A percentile compares a stretch with the other conserved stretches of the same genome.
Evolutionary conservation across 2,888 invertebrate genomes (phyloP).

Genomic region (Alcis repandata): DNA sequence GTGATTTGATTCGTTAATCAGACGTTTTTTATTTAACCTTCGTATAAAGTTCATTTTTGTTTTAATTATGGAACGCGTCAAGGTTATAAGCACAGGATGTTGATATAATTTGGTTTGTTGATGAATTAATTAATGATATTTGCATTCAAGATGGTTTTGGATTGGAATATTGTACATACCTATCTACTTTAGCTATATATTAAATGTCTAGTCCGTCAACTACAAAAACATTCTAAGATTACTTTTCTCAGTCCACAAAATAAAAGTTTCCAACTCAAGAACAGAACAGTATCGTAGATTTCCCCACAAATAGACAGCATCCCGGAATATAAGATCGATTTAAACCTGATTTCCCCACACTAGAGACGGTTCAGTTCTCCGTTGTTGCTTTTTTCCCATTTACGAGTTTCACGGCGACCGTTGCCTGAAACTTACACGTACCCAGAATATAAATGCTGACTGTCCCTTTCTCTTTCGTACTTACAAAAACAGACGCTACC

Average conservation of each 20-base stretch:
- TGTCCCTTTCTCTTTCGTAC: conserved; percentile 67
- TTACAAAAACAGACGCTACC: conserved; percentile 52
- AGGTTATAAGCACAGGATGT: conserved; percentile 40
- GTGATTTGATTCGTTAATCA: conserved; percentile 75
- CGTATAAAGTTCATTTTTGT: conserved; percentile 47
- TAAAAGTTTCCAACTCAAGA: conserved; percentile 20
- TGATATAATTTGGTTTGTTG: conserved; percentile 21
- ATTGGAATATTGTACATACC: neutral
- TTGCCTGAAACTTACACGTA: conserved; percentile 87
- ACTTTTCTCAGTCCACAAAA: conserved; percentile 8
- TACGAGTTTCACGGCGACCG: conserved; percentile 87
- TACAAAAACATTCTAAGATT: neutral
- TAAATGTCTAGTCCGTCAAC: neutral
- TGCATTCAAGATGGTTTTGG: conserved; percentile 16
- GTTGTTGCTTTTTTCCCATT: conserved; percentile 87
- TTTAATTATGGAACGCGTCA: conserved; percentile 37
- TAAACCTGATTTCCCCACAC: conserved; percentile 71
- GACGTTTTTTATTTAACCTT: conserved; percentile 54
- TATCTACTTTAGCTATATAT: neutral
- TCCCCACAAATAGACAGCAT: conserved; percentile 38
- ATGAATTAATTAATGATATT: conserved; percentile 31
- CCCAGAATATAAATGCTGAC: conserved; percentile 85
- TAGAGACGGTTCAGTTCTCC: conserved; percentile 82
- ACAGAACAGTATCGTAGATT: conserved; percentile 31
- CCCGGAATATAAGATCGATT: conserved; percentile 51